Evolutionary conservation across 2,797 vertebrate species (phyloP).

Genomic region (Poliocrania exsul): DNA sequence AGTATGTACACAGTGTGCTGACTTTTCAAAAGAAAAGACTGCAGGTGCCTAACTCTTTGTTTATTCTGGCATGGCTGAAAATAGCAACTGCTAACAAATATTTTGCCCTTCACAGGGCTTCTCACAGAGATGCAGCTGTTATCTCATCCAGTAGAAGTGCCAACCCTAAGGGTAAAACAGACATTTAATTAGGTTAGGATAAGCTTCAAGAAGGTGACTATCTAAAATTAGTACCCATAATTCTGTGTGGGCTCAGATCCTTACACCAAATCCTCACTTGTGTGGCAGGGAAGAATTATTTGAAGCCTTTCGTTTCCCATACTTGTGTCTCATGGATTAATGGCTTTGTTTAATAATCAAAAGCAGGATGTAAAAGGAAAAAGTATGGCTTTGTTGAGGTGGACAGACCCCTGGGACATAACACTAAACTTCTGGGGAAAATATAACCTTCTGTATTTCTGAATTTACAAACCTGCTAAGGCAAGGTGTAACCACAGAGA

Average conservation of each 20-base stretch:
- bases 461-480: not conserved
- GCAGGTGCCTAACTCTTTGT: conserved; percentile 60
- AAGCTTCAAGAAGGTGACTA: conserved; percentile 42
- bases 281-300: not conserved
- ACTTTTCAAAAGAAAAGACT: conserved; percentile 46
- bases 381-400: not conserved
- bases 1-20: conserved; percentile 27
- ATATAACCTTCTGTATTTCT: not conserved
- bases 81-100: conserved; percentile 67
- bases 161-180: conserved; percentile 49
- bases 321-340: not conserved
- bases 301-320: not conserved
- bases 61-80: conserved; percentile 66
- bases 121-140: conserved; percentile 62
- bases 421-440: not conserved
- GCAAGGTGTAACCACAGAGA: not conserved
- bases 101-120: conserved; percentile 61
- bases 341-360: conserved; percentile 1
- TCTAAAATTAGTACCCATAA: conserved; percentile 34
- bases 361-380: not conserved
- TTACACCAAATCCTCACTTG: not conserved
- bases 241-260: conserved; percentile 10
- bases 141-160: conserved; percentile 50
- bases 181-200: conserved; percentile 54
- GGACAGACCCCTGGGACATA: not conserved